Evolutionary conservation across 2,113 vertebrate species (phyloP), one percentile per base, ranked within the genome.

Genomic region (Talpa occidentalis): DNA sequence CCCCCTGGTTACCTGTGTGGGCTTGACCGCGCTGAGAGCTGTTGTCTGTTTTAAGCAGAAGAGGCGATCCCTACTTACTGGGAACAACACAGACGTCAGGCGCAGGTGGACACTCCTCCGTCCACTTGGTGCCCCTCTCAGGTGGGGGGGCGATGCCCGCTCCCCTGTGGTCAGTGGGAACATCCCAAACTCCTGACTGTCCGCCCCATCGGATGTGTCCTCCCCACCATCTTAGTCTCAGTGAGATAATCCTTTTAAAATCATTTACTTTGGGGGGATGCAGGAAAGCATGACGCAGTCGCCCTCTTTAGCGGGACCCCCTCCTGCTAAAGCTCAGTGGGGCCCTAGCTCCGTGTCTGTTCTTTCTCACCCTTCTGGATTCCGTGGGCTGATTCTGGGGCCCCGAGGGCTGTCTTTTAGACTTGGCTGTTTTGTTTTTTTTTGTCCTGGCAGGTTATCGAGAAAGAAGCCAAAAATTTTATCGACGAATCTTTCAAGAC

Each of bases 401-500:
- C 4, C 19, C 4, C 1, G 30, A 40, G 0, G 26, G 3, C 24
- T 62, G 54, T 56, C 54, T 22, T 22, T 8, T 22, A 56, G 54
- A 56, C 54, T 56, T 10, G 62, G 6, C 35, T 35, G 80, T 62
- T 73, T 40, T 94, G 54, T 10, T 56, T 21, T 22, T 56, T 56
- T 56, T 56, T 96, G 32, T 95, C 85, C 94, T 17, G 93, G 42
- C 97, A 99, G 99, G 96, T 97, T 88, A 98, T 99, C 91, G 99
- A 99, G 97, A 98, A 96, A 97, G 98, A 99, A 91, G 98, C 99
- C 70, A 99, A 98, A 96, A 94, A 77, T 59, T 99, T 99, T 88
- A 99, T 99, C 17, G 98, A 99, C 21, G 98, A 99, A 90, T 99
- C 99, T 67, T 99, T 99, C 95, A 99, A 98, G 96, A 99, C 96